Evolutionary conservation across 2,113 vertebrate genomes (phyloP).

Genomic region (Telmatochromis sp.): DNA sequence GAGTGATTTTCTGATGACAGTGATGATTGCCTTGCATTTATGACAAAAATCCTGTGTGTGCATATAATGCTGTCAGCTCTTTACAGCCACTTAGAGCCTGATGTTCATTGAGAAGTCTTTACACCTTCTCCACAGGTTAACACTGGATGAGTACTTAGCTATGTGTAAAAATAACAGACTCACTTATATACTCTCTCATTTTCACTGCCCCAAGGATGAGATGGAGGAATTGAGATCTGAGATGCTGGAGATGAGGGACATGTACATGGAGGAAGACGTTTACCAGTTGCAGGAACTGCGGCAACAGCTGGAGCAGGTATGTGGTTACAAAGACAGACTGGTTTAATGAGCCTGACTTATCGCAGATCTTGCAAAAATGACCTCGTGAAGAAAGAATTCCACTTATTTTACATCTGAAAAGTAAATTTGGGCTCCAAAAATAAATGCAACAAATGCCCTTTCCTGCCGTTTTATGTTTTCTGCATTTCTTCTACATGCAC

Average conservation of each 20-base stretch:
- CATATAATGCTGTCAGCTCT: neutral
- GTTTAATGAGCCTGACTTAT: neutral
- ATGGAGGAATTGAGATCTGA: slow-evolving; percentile 94
- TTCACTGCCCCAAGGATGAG: slow-evolving; percentile 79
- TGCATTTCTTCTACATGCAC: neutral
- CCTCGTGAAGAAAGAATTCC: rapidly evolving
- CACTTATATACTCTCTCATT: neutral
- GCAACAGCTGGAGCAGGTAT: slow-evolving; percentile 89
- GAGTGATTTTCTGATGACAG: neutral
- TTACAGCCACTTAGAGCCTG: neutral
- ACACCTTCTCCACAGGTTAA: neutral
- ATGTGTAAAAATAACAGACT: neutral
- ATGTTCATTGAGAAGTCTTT: neutral
- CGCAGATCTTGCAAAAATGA: neutral
- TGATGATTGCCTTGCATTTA: neutral
- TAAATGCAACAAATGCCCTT: neutral
- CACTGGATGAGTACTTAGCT: neutral
- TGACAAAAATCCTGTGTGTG: neutral
- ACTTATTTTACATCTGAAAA: neutral
- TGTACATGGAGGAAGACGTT: slow-evolving; percentile 97
- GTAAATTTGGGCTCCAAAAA: neutral
- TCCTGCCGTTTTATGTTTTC: neutral
- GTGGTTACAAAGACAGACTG: neutral
- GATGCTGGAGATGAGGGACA: slow-evolving; percentile 98
- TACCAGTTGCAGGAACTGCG: slow-evolving; percentile 96